phyloP scores from a whole-genome alignment of 2,888 invertebrate genomes.

The Eupithecia insigniata region DNA sequence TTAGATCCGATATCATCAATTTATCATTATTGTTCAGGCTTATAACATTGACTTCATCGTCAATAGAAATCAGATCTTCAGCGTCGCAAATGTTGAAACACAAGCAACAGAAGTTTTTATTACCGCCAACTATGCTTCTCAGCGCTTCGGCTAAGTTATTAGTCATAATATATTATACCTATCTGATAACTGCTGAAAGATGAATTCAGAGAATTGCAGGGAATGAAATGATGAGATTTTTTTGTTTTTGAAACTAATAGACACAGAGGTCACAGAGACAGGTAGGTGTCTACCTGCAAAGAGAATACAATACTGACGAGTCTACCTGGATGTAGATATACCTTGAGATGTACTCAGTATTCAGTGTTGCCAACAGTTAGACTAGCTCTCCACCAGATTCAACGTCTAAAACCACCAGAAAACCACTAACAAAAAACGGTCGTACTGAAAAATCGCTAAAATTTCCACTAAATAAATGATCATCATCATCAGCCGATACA shows the following conservation, averaged over 20 bases:
- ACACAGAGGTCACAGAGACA: too few species aligned
- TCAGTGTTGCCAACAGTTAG: too few species aligned
- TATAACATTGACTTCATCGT: slow-evolving; percentile 59
- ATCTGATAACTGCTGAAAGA: neutral
- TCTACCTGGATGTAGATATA: too few species aligned
- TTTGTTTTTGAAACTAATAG: neutral
- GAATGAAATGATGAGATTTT: neutral
- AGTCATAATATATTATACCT: slow-evolving; percentile 41
- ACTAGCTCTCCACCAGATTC: too few species aligned
- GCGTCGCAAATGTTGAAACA: slow-evolving; percentile 54
- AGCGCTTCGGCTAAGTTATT: slow-evolving; percentile 51
- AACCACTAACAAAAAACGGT: too few species aligned
- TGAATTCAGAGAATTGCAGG: neutral
- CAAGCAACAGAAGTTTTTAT: slow-evolving; percentile 63
- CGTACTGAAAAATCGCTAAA: too few species aligned
- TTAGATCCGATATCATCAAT: slow-evolving; percentile 56
- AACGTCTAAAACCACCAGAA: too few species aligned
- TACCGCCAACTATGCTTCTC: slow-evolving; percentile 54
- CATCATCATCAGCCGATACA: too few species aligned
- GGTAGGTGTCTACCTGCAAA: too few species aligned
- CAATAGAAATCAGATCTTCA: slow-evolving; percentile 50
- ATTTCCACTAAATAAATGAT: too few species aligned
- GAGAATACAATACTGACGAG: too few species aligned
- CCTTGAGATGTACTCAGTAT: too few species aligned
- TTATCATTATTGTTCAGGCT: slow-evolving; percentile 47